Evolutionary conservation across 2,888 invertebrate species (phyloP).

Genomic region (Drosophila mimetica): DNA sequence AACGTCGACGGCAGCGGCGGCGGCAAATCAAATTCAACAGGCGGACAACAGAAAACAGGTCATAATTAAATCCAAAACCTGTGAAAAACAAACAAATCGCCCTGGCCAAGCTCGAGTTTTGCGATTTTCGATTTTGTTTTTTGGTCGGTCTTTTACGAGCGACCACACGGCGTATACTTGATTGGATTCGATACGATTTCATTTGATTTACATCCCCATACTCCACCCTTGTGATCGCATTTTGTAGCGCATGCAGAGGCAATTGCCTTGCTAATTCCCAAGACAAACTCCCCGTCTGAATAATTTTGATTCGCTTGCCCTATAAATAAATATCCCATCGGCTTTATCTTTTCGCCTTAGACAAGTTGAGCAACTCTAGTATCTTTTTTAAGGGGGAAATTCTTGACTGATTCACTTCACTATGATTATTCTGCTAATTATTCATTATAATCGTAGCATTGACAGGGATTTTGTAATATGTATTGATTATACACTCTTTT

Average conservation of each 20-base stretch:
- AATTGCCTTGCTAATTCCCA: slow-evolving; percentile 40
- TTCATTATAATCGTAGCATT: slow-evolving; percentile 1
- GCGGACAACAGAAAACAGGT: slow-evolving; percentile 55
- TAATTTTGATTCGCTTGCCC: slow-evolving; percentile 20
- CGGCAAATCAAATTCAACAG: slow-evolving; percentile 48
- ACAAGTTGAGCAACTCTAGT: background rate
- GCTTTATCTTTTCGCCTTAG: slow-evolving; percentile 6
- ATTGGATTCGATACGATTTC: slow-evolving; percentile 73
- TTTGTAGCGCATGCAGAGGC: slow-evolving; percentile 23
- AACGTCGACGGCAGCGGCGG: slow-evolving; percentile 18
- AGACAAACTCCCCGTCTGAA: slow-evolving; percentile 16
- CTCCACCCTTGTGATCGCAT: slow-evolving; percentile 54
- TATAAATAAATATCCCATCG: slow-evolving; percentile 24
- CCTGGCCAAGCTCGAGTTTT: slow-evolving; percentile 31
- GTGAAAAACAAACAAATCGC: slow-evolving; percentile 30
- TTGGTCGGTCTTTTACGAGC: slow-evolving; percentile 51
- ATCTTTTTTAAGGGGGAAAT: slow-evolving; percentile 9
- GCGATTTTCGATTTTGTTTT: slow-evolving; percentile 43
- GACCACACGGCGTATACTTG: slow-evolving; percentile 58
- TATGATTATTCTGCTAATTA: slow-evolving; percentile 34
- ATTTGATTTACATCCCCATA: slow-evolving; percentile 71
- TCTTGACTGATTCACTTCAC: slow-evolving; percentile 34
- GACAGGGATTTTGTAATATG: slow-evolving; percentile 28
- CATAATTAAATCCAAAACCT: slow-evolving; percentile 53
- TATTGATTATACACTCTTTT: slow-evolving; percentile 13